Evolutionary conservation across 2,113 vertebrate genomes (phyloP).

Genomic region (Cricetomys ansorgei): DNA sequence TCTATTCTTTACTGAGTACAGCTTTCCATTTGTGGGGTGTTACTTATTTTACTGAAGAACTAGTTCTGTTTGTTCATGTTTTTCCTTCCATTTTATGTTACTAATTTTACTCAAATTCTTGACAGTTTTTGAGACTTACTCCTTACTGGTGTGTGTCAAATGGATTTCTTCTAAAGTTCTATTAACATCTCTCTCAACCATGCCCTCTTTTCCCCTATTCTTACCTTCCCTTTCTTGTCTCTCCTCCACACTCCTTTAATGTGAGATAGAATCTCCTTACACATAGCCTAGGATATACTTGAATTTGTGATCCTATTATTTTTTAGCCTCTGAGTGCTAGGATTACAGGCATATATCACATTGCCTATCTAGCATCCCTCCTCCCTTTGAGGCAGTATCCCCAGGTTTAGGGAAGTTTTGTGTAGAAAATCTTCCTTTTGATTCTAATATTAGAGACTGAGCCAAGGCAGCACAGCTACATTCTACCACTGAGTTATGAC

Average conservation of each 20-base stretch:
- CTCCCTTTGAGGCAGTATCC: background rate
- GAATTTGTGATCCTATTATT: background rate
- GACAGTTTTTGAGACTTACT: background rate
- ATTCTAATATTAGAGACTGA: background rate
- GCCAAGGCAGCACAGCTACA: background rate
- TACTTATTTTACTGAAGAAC: background rate
- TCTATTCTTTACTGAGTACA: background rate
- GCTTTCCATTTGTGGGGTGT: background rate
- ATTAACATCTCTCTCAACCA: background rate
- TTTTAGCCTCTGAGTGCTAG: background rate
- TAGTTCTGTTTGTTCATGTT: constrained; percentile 14
- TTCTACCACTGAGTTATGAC: background rate
- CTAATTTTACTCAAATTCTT: constrained; percentile 50
- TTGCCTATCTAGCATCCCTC: background rate
- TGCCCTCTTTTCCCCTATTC: background rate
- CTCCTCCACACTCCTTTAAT: background rate
- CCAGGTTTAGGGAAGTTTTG: background rate
- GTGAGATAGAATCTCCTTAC: background rate
- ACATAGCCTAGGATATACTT: background rate
- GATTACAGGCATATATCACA: background rate
- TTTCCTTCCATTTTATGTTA: constrained; percentile 22
- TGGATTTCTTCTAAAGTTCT: background rate
- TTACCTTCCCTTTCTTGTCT: too few species aligned
- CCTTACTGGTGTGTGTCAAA: background rate
- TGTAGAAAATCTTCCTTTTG: background rate